A percentile compares a stretch with the other conserved stretches of the same genome.
These are phyloP conservation scores for Anolis apletophallus DNA, from an alignment of 2,797 vertebrate species.

Conservation along the genomic window DNA sequence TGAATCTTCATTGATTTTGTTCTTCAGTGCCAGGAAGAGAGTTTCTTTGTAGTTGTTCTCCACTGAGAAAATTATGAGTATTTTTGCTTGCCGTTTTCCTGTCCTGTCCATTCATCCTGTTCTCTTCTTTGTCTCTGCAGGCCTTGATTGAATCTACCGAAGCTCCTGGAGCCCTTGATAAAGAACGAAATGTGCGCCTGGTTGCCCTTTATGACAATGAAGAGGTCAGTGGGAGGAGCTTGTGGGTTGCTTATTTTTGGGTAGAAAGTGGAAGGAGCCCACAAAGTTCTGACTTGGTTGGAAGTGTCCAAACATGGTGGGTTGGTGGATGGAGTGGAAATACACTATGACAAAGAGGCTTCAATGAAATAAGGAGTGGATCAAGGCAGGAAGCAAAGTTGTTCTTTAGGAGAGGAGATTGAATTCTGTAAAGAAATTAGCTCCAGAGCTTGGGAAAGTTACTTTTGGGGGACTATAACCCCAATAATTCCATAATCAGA, in stretches of 20 bases:
- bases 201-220: constrained; percentile 94
- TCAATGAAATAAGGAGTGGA: not conserved
- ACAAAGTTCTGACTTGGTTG: not conserved
- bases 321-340: not conserved
- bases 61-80: too few species aligned
- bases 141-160: constrained; percentile 87
- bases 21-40: not conserved
- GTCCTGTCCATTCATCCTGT: not conserved
- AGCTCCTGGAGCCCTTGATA: constrained; percentile 79
- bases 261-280: not conserved
- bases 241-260: not conserved
- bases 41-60: not conserved
- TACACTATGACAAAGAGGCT: not conserved
- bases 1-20: too few species aligned
- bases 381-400: not conserved
- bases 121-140: constrained; percentile 70
- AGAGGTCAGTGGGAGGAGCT: constrained; percentile 80
- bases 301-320: not conserved
- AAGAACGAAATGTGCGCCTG: constrained; percentile 90
- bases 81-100: too few species aligned
- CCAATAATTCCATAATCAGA: too few species aligned
- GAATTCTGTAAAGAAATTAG: fast-evolving
- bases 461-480: not conserved
- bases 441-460: not conserved
- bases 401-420: not conserved